Evolutionary conservation across 1,140 invertebrate genomes (phyloP).

Genomic region (Lepidurus apus): DNA sequence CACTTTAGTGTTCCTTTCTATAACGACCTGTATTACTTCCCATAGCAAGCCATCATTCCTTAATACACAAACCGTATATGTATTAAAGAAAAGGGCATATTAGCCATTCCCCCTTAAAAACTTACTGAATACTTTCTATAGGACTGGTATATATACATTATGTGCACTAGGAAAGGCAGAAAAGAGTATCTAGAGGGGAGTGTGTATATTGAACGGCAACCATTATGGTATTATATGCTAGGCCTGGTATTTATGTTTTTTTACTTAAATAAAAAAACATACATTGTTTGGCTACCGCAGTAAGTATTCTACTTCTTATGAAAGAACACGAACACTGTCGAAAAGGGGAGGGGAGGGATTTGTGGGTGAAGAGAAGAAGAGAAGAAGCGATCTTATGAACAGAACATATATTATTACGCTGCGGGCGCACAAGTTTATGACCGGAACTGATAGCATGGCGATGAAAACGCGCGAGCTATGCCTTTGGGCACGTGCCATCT

Average conservation of each 20-base stretch:
- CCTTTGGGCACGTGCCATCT: constrained; percentile 2
- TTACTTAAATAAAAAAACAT: not conserved
- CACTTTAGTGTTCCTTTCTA: not conserved
- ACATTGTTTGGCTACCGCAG: not conserved
- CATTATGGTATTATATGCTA: not conserved
- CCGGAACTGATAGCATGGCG: constrained; percentile 2
- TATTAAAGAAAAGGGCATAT: not conserved
- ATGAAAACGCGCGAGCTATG: constrained; percentile 6
- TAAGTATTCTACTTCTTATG: not conserved
- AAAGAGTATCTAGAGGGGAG: not conserved
- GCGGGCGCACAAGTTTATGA: constrained; percentile 16
- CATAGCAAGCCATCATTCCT: not conserved
- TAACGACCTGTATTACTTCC: not conserved
- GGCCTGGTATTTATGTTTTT: no score
- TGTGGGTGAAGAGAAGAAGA: not conserved
- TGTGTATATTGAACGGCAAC: not conserved
- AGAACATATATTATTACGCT: constrained; percentile 4
- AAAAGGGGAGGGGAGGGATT: no score
- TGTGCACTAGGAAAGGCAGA: not conserved
- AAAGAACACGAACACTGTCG: not conserved
- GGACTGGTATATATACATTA: not conserved
- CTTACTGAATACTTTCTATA: not conserved
- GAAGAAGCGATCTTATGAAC: not conserved
- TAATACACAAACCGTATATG: not conserved
- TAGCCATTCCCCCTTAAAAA: not conserved